Conservation (phyloP, 2,888 invertebrate species). For the Timandra comae region DNA sequence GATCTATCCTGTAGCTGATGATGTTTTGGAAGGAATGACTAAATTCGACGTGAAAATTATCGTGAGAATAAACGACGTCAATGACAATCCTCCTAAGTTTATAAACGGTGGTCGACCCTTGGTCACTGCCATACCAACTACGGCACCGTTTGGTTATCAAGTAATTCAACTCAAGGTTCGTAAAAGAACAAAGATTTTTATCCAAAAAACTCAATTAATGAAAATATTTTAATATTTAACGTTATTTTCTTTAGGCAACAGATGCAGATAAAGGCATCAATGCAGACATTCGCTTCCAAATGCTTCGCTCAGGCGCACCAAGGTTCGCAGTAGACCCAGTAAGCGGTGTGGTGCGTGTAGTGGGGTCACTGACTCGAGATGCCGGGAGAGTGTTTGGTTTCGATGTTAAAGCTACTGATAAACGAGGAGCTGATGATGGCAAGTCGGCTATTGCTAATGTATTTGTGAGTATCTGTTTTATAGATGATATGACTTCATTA, state of each 20-base stretch:
- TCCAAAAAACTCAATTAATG: not conserved
- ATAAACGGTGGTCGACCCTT: slow-evolving; percentile 84
- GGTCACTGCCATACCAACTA: slow-evolving; percentile 88
- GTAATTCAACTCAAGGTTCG: slow-evolving; percentile 86
- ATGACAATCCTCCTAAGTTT: slow-evolving; percentile 89
- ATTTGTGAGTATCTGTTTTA: slow-evolving; percentile 80
- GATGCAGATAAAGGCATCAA: slow-evolving; percentile 87
- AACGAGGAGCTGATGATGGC: slow-evolving; percentile 87
- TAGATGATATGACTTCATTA: no score
- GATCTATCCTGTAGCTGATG: slow-evolving; percentile 86
- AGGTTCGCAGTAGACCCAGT: slow-evolving; percentile 87
- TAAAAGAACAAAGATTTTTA: not conserved
- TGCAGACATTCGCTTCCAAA: slow-evolving; percentile 87
- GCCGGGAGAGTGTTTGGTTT: slow-evolving; percentile 89
- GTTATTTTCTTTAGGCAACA: slow-evolving; percentile 79
- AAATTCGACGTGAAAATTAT: slow-evolving; percentile 88
- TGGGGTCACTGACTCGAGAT: slow-evolving; percentile 81
- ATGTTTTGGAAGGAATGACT: slow-evolving; percentile 82
- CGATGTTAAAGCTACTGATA: slow-evolving; percentile 91
- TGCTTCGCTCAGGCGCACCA: slow-evolving; percentile 84
- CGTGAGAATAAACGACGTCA: slow-evolving; percentile 85
- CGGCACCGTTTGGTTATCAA: slow-evolving; percentile 88
- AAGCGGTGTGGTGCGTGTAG: slow-evolving; percentile 84
- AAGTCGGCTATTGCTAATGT: slow-evolving; percentile 90
- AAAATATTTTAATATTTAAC: slow-evolving; percentile 14